A percentile compares a stretch with the other conserved stretches of the same genome.
Evolutionary conservation across 1,140 invertebrate genomes (phyloP).

Genomic region (Apocrypta bakeri): DNA sequence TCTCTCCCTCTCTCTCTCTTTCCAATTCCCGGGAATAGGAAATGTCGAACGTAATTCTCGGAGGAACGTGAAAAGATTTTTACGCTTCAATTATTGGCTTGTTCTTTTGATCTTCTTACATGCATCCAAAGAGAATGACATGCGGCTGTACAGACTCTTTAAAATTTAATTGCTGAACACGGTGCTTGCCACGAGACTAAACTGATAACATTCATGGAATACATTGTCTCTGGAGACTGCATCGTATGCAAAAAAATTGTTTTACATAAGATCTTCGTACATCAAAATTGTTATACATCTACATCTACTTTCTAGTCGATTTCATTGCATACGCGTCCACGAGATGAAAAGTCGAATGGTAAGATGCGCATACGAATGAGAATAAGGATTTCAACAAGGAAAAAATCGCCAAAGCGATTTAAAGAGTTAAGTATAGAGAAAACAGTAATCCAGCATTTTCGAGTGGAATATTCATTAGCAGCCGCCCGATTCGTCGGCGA

Average conservation of each 20-base stretch:
- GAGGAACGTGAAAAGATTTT: slow-evolving; percentile 22
- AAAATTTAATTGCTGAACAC: background rate
- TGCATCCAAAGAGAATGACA: too few species aligned
- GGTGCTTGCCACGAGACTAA: background rate
- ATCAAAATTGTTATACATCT: too few species aligned
- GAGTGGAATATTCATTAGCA: slow-evolving; percentile 66
- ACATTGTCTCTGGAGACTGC: background rate
- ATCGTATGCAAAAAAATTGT: background rate
- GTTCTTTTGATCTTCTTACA: background rate
- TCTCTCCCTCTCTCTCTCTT: too few species aligned
- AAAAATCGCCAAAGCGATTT: background rate
- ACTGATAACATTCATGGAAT: background rate
- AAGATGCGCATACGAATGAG: background rate
- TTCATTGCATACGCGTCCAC: background rate
- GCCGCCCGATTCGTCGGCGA: slow-evolving; percentile 61
- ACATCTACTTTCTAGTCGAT: too few species aligned
- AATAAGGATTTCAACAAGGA: background rate
- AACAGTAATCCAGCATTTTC: slow-evolving; percentile 13
- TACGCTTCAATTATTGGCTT: slow-evolving; percentile 26
- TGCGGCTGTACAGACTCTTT: background rate
- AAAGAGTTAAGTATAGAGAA: slow-evolving; percentile 6
- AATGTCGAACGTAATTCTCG: slow-evolving; percentile 8
- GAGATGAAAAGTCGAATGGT: background rate
- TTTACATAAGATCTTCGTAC: too few species aligned
- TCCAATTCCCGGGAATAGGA: background rate